Conservation (phyloP, 2,888 invertebrate genomes). For the Tetropium fuscum region DNA sequence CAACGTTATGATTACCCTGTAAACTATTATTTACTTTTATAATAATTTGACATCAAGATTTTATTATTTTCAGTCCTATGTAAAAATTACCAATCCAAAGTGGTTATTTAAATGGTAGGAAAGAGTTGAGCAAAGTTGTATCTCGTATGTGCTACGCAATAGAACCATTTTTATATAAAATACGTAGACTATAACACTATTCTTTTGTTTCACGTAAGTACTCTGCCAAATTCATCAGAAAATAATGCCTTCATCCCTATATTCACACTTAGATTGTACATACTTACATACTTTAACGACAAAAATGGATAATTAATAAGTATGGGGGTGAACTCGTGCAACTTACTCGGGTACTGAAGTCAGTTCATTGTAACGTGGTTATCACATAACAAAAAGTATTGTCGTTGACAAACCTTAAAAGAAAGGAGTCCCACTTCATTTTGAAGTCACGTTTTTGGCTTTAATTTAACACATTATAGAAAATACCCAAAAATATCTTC, state of each 20-base stretch:
- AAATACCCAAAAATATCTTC: conserved; percentile 1
- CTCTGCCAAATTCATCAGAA: conserved; percentile 15
- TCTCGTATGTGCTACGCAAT: no score
- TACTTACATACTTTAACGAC: no score
- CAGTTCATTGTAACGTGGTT: conserved; percentile 44
- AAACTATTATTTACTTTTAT: no score
- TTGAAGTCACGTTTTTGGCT: conserved; percentile 22
- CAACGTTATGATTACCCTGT: no score
- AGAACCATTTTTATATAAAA: conserved; percentile 29
- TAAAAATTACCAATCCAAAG: no score
- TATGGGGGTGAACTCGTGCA: conserved; percentile 11
- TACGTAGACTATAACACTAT: conserved; percentile 19
- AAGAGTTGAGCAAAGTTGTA: conserved; percentile 6
- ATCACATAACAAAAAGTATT: conserved; percentile 58
- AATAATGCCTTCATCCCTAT: no score
- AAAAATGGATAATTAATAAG: not conserved
- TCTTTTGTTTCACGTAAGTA: conserved; percentile 11
- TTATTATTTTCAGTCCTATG: no score
- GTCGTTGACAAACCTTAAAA: conserved; percentile 54
- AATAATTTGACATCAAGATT: no score
- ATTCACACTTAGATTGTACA: no score
- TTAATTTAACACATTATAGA: conserved; percentile 1
- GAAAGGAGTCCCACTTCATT: conserved; percentile 44
- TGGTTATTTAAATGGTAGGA: no score
- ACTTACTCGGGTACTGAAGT: conserved; percentile 18